Base-by-base conservation (phyloP, 2,113 vertebrate genomes). In the rat (Rattus norvegicus) region DNA sequence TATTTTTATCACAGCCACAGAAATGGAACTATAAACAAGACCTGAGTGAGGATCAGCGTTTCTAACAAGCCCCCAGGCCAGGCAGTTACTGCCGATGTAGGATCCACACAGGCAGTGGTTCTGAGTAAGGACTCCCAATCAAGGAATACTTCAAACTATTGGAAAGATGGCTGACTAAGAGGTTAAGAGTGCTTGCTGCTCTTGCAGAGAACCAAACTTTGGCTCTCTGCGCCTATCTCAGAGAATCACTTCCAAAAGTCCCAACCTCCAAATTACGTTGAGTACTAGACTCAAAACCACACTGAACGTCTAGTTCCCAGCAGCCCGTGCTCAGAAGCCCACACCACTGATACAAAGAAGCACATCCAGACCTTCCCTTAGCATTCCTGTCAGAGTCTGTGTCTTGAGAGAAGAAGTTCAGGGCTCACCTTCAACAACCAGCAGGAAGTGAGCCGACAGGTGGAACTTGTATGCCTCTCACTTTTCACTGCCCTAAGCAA, bases 401-500 rank as follows among this genome's bases (percentile, higher is more conserved):
- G 39, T 17, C 39, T 22, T 17, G 87, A 33, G 63, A 69, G 39
- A 63, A 49, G 36, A 47, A 75, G 39, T 72, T 20, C 14, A 6
- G 2, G 36, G 16, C 1, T 3, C 20, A 0, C 56, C 77, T 28
- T 43, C 84, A n/a, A 77, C 7, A 49, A 19, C 79, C 77, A 16
- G 52, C 13, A 33, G 19, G 63, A 75, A 63, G 83, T 12, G 2
- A 67, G 47, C 36, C 72, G 36, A 17, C 43, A n/a, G 54, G 33
- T 16, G 7, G 52, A 20, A 65, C 69, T 83, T 88, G 76, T n/a
- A 1, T 0, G 0, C 33, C 72, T 49, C 2, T 67, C 52, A 33
- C 54, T 79, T 91, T 86, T 79, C 96, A 87, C 89, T 69, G 12
- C 52, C 67, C 33, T 65, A 33, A 93, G 85, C 90, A 72, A 85